Conservation (phyloP, 2,113 vertebrate species). For the Centrocercus urophasianus region DNA sequence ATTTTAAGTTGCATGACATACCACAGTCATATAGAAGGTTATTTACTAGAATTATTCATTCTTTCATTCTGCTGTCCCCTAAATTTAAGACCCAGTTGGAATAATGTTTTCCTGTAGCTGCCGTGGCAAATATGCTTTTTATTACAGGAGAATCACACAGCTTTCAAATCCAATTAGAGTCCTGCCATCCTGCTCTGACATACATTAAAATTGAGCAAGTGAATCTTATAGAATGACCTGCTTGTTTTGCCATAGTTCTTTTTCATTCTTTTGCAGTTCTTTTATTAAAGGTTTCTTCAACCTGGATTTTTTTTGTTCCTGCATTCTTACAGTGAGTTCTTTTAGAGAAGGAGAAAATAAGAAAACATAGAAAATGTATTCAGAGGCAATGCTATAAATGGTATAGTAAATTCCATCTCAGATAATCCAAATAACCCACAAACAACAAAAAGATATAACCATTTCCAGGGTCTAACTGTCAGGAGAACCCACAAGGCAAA, state of each 20-base stretch:
- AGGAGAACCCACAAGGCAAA: background rate
- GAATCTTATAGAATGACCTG: background rate
- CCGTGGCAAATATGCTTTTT: conserved; percentile 35
- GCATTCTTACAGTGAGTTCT: background rate
- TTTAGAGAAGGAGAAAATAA: background rate
- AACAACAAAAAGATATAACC: background rate
- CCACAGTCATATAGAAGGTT: background rate
- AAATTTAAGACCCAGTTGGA: conserved; percentile 7
- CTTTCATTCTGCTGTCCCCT: conserved; percentile 2
- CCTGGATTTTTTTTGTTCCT: background rate
- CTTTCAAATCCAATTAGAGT: conserved; percentile 54
- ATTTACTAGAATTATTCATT: conserved; percentile 12
- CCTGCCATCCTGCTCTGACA: background rate
- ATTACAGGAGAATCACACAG: conserved; percentile 6
- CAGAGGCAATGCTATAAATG: background rate
- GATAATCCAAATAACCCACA: background rate
- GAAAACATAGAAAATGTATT: background rate
- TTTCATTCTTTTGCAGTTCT: background rate
- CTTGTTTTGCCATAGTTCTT: background rate
- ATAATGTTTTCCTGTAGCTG: conserved; percentile 8
- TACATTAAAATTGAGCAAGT: conserved; percentile 18
- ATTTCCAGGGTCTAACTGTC: background rate
- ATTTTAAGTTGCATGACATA: background rate
- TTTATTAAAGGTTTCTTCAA: background rate
- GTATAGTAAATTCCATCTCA: background rate